These are phyloP conservation scores for Alectoris magna DNA, from an alignment of 2,797 vertebrate genomes.

Conservation along the genomic window DNA sequence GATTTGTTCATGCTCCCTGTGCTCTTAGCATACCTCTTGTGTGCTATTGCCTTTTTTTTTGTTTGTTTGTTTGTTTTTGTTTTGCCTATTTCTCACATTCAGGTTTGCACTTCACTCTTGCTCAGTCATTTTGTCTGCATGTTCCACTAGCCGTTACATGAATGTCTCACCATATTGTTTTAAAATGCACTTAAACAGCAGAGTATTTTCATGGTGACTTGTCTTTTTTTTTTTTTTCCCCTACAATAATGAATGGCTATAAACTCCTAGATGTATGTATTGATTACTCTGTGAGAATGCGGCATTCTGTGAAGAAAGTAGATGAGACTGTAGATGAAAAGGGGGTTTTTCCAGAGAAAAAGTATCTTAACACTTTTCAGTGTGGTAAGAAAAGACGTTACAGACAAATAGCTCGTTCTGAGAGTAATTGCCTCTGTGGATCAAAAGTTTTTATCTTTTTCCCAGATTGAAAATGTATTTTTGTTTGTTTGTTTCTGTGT, in stretches of 20 bases:
- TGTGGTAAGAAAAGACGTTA: neutral
- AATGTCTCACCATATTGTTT: neutral
- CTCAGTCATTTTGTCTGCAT: neutral
- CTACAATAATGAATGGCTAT: neutral
- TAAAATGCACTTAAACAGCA: neutral
- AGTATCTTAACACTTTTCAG: neutral
- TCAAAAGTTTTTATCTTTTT: neutral
- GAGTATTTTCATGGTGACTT: neutral
- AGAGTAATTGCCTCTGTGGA: neutral
- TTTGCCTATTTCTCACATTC: neutral
- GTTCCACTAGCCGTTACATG: neutral
- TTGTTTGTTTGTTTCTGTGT: neutral
- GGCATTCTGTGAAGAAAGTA: neutral
- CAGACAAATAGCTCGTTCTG: neutral
- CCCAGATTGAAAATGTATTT: neutral
- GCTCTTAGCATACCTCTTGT: accelerated
- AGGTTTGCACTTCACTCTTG: neutral
- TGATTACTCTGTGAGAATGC: neutral
- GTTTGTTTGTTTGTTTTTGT: neutral
- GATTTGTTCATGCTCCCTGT: neutral
- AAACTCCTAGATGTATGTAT: neutral
- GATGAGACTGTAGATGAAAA: neutral
- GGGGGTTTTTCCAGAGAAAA: neutral
- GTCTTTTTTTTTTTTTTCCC: neutral
- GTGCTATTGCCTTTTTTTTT: neutral